Base-by-base conservation (phyloP, 2,113 vertebrate genomes). In the Syngnathoides biaculeatus region DNA sequence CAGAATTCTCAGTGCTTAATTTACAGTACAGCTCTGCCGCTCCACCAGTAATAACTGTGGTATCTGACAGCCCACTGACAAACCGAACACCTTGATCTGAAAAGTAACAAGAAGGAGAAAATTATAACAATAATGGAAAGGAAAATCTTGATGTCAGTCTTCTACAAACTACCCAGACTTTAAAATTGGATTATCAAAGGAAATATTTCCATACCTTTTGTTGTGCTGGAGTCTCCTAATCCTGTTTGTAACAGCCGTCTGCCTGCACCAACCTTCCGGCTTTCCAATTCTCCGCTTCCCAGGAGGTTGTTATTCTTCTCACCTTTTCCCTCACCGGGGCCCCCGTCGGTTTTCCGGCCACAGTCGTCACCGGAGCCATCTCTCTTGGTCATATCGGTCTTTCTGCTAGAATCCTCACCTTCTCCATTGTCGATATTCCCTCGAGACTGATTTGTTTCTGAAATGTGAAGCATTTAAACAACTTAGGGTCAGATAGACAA, bases 41-140 rank as follows among this genome's bases (percentile, higher is more conserved):
- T 15, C 93, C 86, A 8, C 93, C 94, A 53, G 87, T 85, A 26
- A 78, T 82, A 38, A 89, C 94, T 30, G 69, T 67, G 0, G 75
- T 72, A 3, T 94, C 90, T 11, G 89, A 81, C 71, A 97, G 84
- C 8, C 90, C 93, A 65, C 89, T 92, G 73, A 92, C 82, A 78
- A 96, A 87, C 77, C 75, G 84, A 79, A 91, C 88, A 1, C 67
- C 69, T 0, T 69, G 71, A 35, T 79, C 94, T 96, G 82, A n/a
- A 68, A 26, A 45, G 27, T 43, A 20, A 48, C 8, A 62, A 52
- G 4, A 19, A 35, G 24, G 43, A 66, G 26, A 45, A 47, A 26
- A 4, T 26, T 10, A 9, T 58, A 1, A 52, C 64, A 60, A 75
- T 42, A 11, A 10, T 30, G 19, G n/a, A 42, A 39, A 40, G 22